Conservation (phyloP, 2,888 invertebrate genomes). For the Fragum fragum region DNA sequence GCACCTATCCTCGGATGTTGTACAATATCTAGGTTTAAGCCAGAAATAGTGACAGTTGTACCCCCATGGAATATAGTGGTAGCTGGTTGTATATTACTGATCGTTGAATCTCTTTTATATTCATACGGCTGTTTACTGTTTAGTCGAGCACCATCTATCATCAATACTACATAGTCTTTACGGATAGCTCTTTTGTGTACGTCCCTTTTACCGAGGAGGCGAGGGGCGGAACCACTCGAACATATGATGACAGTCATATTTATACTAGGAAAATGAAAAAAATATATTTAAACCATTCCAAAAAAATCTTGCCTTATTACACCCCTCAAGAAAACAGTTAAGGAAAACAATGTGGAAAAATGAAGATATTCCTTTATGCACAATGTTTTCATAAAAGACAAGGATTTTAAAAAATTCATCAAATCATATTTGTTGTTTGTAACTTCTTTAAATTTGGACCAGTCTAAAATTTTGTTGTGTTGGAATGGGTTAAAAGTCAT, state of each 20-base stretch:
- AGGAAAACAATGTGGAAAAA: too few relatives aligned
- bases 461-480: too few relatives aligned
- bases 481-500: too few relatives aligned
- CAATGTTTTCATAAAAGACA: too few relatives aligned
- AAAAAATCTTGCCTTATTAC: too few relatives aligned
- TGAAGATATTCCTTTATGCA: too few relatives aligned
- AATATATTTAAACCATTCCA: too few relatives aligned
- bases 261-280: slow-evolving; percentile 45
- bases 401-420: too few relatives aligned
- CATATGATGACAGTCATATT: slow-evolving; percentile 61
- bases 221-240: slow-evolving; percentile 43
- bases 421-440: too few relatives aligned
- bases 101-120: slow-evolving; percentile 78
- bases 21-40: slow-evolving; percentile 83
- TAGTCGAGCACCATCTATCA: slow-evolving; percentile 65
- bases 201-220: slow-evolving; percentile 15
- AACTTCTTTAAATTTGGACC: too few relatives aligned
- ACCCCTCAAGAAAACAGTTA: too few relatives aligned
- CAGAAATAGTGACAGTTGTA: slow-evolving; percentile 80
- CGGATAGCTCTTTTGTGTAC: slow-evolving; percentile 20
- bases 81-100: slow-evolving; percentile 70
- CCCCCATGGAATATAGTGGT: slow-evolving; percentile 81
- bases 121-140: slow-evolving; percentile 48
- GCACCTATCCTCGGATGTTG: slow-evolving; percentile 75
- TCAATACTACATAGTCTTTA: slow-evolving; percentile 46